These are phyloP conservation scores for Harpagifer antarcticus DNA, from an alignment of 2,797 vertebrate genomes.

Conservation along the genomic window DNA sequence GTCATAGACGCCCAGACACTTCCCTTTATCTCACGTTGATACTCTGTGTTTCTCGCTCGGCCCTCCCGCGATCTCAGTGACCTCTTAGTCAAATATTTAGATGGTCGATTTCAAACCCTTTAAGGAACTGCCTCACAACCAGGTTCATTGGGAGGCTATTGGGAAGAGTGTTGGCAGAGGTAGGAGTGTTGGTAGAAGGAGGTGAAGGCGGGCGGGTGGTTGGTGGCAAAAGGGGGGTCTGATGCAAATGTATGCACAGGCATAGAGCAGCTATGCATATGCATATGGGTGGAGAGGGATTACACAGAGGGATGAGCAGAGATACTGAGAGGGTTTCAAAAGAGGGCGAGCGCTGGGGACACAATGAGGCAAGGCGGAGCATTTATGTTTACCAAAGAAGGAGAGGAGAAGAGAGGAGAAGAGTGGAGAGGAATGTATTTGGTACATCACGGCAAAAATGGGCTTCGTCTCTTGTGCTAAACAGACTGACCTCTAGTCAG, in stretches of 20 bases:
- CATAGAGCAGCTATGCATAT: slow-evolving; percentile 80
- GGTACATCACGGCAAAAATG: slow-evolving; percentile 72
- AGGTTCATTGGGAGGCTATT: slow-evolving; percentile 76
- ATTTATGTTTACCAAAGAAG: slow-evolving; percentile 66
- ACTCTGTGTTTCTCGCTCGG: slow-evolving; percentile 52
- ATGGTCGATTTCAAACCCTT: slow-evolving; percentile 81
- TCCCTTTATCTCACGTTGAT: slow-evolving; percentile 35
- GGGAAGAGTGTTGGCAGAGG: slow-evolving; percentile 68
- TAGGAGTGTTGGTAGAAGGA: slow-evolving; percentile 47
- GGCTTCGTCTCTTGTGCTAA: slow-evolving; percentile 78
- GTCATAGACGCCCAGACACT: slow-evolving; percentile 53
- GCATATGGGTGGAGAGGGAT: slow-evolving; percentile 75
- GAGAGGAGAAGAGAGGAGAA: slow-evolving; percentile 10
- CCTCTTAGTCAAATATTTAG: slow-evolving; percentile 87
- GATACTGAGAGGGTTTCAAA: slow-evolving; percentile 74
- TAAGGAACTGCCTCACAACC: slow-evolving; percentile 79
- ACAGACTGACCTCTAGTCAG: slow-evolving; percentile 84
- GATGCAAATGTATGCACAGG: slow-evolving; percentile 82
- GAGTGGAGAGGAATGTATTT: slow-evolving; percentile 46
- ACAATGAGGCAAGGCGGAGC: slow-evolving; percentile 68
- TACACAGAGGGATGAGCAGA: slow-evolving; percentile 76
- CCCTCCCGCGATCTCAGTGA: slow-evolving; percentile 67
- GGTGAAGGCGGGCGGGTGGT: slow-evolving; percentile 26
- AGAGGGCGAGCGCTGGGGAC: slow-evolving; percentile 67
- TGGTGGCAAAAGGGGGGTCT: slow-evolving; percentile 32